phyloP scores from a whole-genome alignment of 2,113 vertebrate genomes.

The Daphoenositta chrysoptera region DNA sequence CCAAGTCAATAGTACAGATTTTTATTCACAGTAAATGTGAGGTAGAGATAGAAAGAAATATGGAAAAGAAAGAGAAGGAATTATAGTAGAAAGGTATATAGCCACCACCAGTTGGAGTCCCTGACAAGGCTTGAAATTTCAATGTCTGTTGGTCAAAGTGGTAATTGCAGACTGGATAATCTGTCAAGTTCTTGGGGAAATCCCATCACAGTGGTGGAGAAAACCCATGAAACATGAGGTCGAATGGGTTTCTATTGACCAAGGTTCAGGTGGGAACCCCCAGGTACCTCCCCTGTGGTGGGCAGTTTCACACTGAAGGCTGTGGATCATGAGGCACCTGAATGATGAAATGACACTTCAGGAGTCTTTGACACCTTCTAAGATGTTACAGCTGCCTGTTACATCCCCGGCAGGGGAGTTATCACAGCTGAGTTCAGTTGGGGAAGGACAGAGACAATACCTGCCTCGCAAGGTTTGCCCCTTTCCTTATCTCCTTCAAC shows the following conservation, averaged over 20 bases:
- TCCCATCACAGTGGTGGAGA: neutral
- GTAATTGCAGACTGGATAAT: neutral
- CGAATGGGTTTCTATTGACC: neutral
- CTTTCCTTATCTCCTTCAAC: rapidly evolving
- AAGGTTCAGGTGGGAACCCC: neutral
- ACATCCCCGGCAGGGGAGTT: neutral
- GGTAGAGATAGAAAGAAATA: neutral
- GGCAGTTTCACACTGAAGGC: neutral
- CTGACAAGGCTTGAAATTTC: neutral
- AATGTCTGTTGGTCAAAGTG: rapidly evolving
- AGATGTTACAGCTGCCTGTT: neutral
- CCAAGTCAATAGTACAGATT: neutral
- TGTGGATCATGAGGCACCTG: neutral
- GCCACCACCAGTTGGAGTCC: neutral
- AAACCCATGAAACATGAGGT: neutral
- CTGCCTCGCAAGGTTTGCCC: rapidly evolving
- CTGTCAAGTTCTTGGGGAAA: neutral
- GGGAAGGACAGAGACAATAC: neutral
- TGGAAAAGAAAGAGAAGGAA: neutral
- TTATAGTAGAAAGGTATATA: neutral
- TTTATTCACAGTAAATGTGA: neutral
- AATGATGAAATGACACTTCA: neutral
- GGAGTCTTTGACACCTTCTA: neutral
- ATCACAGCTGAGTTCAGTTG: neutral
- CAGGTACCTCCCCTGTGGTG: neutral